These are phyloP conservation scores for Macrosiphum euphorbiae DNA, from an alignment of 2,888 invertebrate species.

Conservation along the genomic window DNA sequence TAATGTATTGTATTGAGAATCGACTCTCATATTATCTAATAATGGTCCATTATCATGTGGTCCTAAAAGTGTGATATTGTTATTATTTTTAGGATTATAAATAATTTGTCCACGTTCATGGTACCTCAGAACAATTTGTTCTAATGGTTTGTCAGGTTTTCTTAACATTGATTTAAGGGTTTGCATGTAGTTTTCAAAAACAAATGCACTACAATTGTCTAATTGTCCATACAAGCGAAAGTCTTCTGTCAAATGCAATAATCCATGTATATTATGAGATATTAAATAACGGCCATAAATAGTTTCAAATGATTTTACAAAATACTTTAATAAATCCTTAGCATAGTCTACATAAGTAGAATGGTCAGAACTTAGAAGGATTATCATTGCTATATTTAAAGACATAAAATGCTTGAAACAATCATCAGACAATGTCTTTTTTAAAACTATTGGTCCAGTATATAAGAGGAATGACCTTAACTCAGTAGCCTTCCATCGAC, in stretches of 20 bases:
- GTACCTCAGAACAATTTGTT: neutral
- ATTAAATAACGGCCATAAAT: neutral
- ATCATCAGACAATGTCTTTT: neutral
- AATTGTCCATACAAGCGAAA: neutral
- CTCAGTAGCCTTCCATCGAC: constrained; percentile 38
- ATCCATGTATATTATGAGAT: neutral
- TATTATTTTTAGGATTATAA: neutral
- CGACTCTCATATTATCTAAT: neutral
- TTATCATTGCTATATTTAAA: neutral
- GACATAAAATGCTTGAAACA: constrained; percentile 1
- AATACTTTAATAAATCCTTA: neutral
- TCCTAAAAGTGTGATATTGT: neutral
- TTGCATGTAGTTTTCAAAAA: neutral
- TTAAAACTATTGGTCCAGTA: constrained; percentile 1
- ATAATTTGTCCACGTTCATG: neutral
- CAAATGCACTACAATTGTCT: neutral
- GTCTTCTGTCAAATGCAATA: constrained; percentile 5
- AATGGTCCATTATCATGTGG: neutral
- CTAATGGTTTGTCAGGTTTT: neutral
- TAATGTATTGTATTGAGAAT: neutral
- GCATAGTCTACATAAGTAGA: neutral
- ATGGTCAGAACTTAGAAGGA: neutral
- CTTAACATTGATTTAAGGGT: neutral
- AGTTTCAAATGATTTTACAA: constrained; percentile 13
- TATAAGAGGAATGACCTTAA: constrained; percentile 36